phyloP scores from a whole-genome alignment of 2,797 vertebrate species.

The Sebastiscus tertius region DNA sequence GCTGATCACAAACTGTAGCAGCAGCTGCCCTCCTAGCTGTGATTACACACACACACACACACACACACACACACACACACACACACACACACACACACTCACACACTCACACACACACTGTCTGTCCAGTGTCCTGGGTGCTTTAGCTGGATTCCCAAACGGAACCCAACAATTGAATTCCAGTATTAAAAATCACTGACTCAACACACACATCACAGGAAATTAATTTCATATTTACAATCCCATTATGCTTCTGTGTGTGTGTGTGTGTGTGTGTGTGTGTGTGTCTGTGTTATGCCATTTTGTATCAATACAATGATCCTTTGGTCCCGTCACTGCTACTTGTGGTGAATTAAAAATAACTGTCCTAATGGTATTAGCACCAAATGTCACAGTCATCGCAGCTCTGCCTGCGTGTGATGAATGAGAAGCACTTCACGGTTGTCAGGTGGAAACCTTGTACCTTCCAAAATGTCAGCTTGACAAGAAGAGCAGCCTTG shows the following conservation, averaged over 20 bases:
- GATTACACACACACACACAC: not conserved
- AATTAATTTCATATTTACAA: slow-evolving; percentile 13
- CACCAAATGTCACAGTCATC: not conserved
- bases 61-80: not conserved
- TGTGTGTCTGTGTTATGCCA: not conserved
- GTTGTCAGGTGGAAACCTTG: too few species aligned
- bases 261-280: not conserved
- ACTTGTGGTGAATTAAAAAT: slow-evolving; percentile 11
- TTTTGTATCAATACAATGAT: not conserved
- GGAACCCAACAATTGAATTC: slow-evolving; percentile 14
- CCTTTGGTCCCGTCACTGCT: not conserved
- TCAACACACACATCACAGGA: slow-evolving; percentile 8
- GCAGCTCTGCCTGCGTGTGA: not conserved
- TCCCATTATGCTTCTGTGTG: not conserved
- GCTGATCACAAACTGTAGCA: not conserved
- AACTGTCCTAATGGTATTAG: not conserved
- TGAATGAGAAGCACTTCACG: not conserved
- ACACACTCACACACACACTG: too few species aligned
- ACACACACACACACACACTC: too few species aligned
- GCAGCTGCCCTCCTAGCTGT: not conserved
- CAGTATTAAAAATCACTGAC: slow-evolving; percentile 28
- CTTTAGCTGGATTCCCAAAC: slow-evolving; percentile 44
- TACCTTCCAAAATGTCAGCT: not conserved
- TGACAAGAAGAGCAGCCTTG: too few species aligned
- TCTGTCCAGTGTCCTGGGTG: not conserved